Percentiles rank a stretch among this genome's conserved stretches.
These are phyloP conservation scores for Erebia epiphron DNA, from an alignment of 2,888 invertebrate genomes.

Conservation along the genomic window DNA sequence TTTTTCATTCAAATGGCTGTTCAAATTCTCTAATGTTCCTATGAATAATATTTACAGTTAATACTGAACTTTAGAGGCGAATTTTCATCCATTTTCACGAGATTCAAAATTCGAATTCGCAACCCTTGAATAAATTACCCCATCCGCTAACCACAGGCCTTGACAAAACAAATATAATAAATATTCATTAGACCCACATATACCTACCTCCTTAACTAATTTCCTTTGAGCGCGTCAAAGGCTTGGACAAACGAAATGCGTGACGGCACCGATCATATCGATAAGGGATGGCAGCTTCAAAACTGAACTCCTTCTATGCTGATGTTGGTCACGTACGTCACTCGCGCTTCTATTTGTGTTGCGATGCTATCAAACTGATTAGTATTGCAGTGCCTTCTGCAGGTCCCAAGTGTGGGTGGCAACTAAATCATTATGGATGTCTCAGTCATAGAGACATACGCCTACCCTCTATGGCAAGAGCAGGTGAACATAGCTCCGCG, in stretches of 20 bases:
- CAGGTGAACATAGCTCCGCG: too few species aligned
- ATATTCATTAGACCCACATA: conserved; percentile 16
- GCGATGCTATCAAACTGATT: too few species aligned
- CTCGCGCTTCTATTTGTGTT: too few species aligned
- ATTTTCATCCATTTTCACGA: not conserved
- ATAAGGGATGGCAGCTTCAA: not conserved
- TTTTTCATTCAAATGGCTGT: not conserved
- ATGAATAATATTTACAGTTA: not conserved
- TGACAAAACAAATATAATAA: conserved; percentile 21
- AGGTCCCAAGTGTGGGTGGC: too few species aligned
- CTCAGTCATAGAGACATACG: too few species aligned
- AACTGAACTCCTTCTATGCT: not conserved
- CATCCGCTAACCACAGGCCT: conserved; percentile 6
- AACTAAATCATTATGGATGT: too few species aligned
- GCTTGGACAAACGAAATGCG: not conserved
- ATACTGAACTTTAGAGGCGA: not conserved
- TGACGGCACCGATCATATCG: not conserved
- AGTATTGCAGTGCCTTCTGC: too few species aligned
- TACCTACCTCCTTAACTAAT: conserved; percentile 11
- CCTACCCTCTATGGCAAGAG: too few species aligned
- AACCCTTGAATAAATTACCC: conserved; percentile 9
- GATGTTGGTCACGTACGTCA: too few species aligned
- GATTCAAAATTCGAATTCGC: not conserved
- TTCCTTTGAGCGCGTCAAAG: conserved; percentile 17
- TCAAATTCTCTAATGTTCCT: not conserved